These are phyloP conservation scores for Meleagris gallopavo DNA, from an alignment of 2,113 vertebrate species.

Conservation along the genomic window DNA sequence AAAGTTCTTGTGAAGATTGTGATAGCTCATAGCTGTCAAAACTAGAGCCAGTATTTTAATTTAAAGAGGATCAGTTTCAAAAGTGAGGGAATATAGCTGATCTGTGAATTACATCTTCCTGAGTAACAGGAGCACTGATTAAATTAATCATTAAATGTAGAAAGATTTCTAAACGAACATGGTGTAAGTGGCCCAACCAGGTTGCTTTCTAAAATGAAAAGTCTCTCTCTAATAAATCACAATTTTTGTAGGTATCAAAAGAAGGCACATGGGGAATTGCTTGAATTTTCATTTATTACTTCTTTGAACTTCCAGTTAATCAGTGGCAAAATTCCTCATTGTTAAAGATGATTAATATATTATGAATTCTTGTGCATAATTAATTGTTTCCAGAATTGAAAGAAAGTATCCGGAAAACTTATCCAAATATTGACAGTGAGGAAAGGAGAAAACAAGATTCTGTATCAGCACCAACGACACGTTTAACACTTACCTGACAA, in stretches of 20 bases:
- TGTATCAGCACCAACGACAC: not conserved
- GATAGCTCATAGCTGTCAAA: not conserved
- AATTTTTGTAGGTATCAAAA: not conserved
- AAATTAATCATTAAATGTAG: not conserved
- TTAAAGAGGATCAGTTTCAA: not conserved
- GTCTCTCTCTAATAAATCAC: not conserved
- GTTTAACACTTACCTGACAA: not conserved
- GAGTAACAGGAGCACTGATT: not conserved
- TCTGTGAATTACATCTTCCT: not conserved
- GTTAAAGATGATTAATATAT: not conserved
- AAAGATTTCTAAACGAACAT: not conserved
- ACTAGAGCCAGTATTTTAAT: not conserved
- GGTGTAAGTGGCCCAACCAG: not conserved
- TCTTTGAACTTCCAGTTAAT: constrained; percentile 5
- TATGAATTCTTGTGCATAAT: not conserved
- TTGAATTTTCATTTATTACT: constrained; percentile 19
- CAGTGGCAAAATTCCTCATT: not conserved
- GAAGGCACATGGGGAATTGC: not conserved
- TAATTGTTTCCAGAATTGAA: not conserved
- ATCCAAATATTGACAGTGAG: not conserved
- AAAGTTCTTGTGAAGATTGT: not conserved
- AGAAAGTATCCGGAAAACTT: not conserved
- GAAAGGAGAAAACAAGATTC: not conserved
- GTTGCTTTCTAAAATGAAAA: not conserved
- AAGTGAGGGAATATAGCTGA: not conserved